These are phyloP conservation scores for Amphimedon queenslandica DNA, from an alignment of 37 sponge, comb jelly and placozoan genomes.

Conservation along the genomic window DNA sequence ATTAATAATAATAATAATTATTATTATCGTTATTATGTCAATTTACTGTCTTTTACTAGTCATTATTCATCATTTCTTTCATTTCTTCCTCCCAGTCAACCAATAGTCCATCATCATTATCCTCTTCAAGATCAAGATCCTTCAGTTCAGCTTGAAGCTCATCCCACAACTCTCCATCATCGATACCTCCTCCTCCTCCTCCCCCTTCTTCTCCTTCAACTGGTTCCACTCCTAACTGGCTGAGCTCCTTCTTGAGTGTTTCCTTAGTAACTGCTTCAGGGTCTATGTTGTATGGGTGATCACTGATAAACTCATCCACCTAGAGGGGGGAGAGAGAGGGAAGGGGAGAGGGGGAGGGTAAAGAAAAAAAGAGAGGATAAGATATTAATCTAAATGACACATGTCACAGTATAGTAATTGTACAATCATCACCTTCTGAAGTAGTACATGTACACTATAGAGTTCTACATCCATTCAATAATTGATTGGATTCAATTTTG, in stretches of 20 bases:
- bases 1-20: background rate
- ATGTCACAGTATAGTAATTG: background rate
- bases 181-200: constrained; percentile 24
- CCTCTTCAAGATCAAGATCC: constrained; percentile 39
- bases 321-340: background rate
- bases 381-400: background rate
- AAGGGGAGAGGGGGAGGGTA: background rate
- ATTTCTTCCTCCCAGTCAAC: constrained; percentile 81
- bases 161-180: constrained; percentile 50
- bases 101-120: constrained; percentile 29
- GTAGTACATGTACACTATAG: too few relatives aligned
- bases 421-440: background rate
- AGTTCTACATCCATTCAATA: too few relatives aligned
- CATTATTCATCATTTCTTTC: constrained; percentile 57
- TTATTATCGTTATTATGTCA: background rate
- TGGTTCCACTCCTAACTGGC: constrained; percentile 68
- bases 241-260: constrained; percentile 42
- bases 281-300: constrained; percentile 18
- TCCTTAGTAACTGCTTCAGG: background rate
- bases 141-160: constrained; percentile 54
- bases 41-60: background rate
- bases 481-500: too few relatives aligned
- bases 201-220: background rate
- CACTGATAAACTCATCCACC: constrained; percentile 86
- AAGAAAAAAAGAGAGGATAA: background rate